A percentile compares a stretch with the other conserved stretches of the same genome.
Conservation (phyloP, 2,888 invertebrate genomes). For the Polia nebulosa region DNA sequence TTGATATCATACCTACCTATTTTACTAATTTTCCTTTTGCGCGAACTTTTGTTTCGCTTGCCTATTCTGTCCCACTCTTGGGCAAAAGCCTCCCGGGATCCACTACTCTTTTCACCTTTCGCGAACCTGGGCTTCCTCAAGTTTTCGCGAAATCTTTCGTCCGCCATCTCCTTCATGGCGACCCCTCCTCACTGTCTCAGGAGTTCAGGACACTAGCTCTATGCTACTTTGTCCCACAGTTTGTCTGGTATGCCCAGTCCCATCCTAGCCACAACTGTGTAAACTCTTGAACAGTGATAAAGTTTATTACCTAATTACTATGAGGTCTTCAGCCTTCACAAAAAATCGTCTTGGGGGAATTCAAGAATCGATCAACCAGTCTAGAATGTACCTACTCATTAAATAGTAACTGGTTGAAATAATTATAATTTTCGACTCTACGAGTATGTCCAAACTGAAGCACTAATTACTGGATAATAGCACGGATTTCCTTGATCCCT, state of each 20-base stretch:
- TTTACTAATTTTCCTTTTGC: slow-evolving; percentile 1
- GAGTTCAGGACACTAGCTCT: background rate
- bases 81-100: background rate
- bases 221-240: background rate
- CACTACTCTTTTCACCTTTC: background rate
- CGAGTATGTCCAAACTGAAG: background rate
- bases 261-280: background rate
- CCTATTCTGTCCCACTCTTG: background rate
- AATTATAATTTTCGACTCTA: background rate
- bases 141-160: background rate
- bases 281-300: background rate
- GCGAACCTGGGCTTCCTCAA: background rate
- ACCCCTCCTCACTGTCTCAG: background rate
- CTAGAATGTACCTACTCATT: background rate
- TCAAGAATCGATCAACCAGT: background rate
- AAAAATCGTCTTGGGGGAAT: background rate
- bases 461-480: background rate
- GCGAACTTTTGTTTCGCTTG: background rate
- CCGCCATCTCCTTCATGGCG: background rate
- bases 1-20: background rate
- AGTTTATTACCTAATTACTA: background rate
- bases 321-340: background rate
- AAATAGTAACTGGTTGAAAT: background rate
- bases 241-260: background rate
- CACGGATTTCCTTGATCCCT: background rate